phyloP scores from a whole-genome alignment of 2,797 vertebrate species.

The Anisognathus igniventris region DNA sequence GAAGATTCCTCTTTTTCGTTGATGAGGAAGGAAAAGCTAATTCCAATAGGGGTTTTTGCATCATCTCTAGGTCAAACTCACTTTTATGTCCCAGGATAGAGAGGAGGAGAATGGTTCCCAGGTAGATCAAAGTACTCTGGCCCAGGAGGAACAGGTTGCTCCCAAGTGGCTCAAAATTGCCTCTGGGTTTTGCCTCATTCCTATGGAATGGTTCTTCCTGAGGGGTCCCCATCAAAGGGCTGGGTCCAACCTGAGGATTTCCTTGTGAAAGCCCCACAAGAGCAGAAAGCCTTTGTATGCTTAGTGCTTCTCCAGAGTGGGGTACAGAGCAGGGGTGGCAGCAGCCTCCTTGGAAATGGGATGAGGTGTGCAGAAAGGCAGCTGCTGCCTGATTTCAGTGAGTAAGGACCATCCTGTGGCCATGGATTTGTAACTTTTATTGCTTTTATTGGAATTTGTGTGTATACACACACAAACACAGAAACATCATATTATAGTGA shows the following conservation, averaged over 20 bases:
- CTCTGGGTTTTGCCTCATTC: neutral
- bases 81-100: rapidly evolving
- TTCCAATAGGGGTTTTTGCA: neutral
- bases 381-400: neutral
- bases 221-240: neutral
- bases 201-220: neutral
- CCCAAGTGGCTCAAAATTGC: neutral
- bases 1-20: neutral
- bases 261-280: neutral
- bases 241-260: neutral
- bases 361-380: neutral
- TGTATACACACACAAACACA: neutral
- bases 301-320: neutral
- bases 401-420: neutral
- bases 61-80: neutral
- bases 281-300: neutral
- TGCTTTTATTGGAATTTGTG: neutral
- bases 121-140: neutral
- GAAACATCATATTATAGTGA: neutral
- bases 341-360: neutral
- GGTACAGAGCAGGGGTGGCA: no score
- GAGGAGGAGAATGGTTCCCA: neutral
- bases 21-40: neutral
- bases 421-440: neutral
- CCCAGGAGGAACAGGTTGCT: neutral